These are phyloP conservation scores for Penaeus chinensis DNA, from an alignment of 1,140 invertebrate genomes.

Conservation along the genomic window DNA sequence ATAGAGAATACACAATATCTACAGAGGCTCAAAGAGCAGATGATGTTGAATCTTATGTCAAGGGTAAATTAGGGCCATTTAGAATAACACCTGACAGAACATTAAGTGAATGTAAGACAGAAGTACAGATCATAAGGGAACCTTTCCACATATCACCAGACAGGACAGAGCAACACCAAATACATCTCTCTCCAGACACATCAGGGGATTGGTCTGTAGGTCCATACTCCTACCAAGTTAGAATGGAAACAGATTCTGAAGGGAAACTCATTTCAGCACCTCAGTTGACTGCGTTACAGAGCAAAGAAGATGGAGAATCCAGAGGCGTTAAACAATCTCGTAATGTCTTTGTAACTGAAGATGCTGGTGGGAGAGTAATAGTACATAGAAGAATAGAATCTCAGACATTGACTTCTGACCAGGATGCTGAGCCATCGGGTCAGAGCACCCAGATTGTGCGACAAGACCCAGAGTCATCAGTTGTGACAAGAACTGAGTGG, in stretches of 20 bases:
- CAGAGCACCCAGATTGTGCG: neutral
- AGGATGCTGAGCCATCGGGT: neutral
- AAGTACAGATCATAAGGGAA: constrained; percentile 12
- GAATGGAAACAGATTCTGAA: constrained; percentile 41
- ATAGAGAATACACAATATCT: constrained; percentile 41
- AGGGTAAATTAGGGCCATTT: constrained; percentile 53
- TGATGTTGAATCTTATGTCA: constrained; percentile 41
- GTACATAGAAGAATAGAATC: constrained; percentile 50
- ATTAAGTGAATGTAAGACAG: constrained; percentile 41
- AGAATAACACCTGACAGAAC: constrained; percentile 56
- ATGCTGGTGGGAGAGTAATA: constrained; percentile 50
- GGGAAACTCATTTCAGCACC: constrained; percentile 31
- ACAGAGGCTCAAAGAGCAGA: constrained; percentile 29
- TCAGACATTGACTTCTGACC: constrained; percentile 10
- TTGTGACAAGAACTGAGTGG: constrained; percentile 16
- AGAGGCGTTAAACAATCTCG: constrained; percentile 38
- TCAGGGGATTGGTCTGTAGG: constrained; percentile 16
- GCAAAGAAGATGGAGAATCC: constrained; percentile 28
- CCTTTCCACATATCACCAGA: neutral
- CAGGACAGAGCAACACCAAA: constrained; percentile 16
- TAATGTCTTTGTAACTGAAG: constrained; percentile 49
- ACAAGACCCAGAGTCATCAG: neutral
- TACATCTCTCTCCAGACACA: neutral
- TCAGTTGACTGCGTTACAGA: constrained; percentile 20
- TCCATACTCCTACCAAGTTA: constrained; percentile 45